Conservation (phyloP, 2,797 vertebrate species). For the Geotria australis region DNA sequence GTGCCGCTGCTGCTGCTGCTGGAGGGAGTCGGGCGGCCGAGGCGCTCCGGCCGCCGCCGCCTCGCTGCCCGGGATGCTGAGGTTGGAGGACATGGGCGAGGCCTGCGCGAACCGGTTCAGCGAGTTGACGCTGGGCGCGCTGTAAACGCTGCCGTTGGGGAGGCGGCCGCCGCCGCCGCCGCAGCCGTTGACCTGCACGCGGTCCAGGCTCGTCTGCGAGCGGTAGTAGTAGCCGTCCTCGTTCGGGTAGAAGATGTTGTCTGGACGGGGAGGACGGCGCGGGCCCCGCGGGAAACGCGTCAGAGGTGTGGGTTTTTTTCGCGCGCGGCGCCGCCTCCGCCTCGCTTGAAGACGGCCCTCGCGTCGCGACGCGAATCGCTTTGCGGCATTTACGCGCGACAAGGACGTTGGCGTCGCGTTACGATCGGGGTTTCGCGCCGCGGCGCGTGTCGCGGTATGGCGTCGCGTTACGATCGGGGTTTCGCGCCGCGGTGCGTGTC, state of each 20-base stretch:
- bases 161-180: slow-evolving; percentile 45
- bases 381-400: no score
- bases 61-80: slow-evolving; percentile 73
- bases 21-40: slow-evolving; percentile 25
- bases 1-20: slow-evolving; percentile 21
- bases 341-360: no score
- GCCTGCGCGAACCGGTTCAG: slow-evolving; percentile 74
- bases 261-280: slow-evolving; percentile 12
- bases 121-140: slow-evolving; percentile 82
- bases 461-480: no score
- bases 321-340: no score
- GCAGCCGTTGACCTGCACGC: slow-evolving; percentile 12
- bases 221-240: slow-evolving; percentile 89
- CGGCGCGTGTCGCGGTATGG: no score
- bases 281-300: neutral
- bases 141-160: slow-evolving; percentile 82
- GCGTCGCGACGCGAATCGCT: no score
- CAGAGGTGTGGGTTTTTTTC: neutral
- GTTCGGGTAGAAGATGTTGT: slow-evolving; percentile 74
- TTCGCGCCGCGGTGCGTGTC: no score
- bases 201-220: slow-evolving; percentile 82
- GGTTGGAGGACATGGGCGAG: slow-evolving; percentile 86
- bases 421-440: no score
- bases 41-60: slow-evolving; percentile 16
- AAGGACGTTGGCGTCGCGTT: no score